A percentile compares a stretch with the other conserved stretches of the same genome.
Conservation (phyloP, 2,888 invertebrate genomes). For the Epirrhoe alternata region DNA sequence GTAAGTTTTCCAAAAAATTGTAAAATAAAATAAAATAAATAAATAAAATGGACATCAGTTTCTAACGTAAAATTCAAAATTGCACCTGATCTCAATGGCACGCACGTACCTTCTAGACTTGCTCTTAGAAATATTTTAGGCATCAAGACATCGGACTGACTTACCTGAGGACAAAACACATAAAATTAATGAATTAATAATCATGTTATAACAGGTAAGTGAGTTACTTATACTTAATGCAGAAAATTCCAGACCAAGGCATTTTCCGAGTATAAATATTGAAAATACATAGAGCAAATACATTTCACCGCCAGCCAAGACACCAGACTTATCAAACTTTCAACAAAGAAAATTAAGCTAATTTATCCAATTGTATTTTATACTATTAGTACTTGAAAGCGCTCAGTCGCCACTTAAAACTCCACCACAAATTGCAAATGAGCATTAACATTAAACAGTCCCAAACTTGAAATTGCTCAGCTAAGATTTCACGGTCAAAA, state of each 20-base stretch:
- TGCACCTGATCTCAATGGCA: neutral
- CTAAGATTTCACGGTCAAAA: slow-evolving; percentile 48
- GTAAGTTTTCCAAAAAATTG: too few species aligned
- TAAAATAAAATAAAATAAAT: too few species aligned
- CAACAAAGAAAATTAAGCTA: slow-evolving; percentile 24
- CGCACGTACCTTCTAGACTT: slow-evolving; percentile 9
- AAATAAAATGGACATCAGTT: too few species aligned
- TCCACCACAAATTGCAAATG: slow-evolving; percentile 41
- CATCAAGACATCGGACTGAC: neutral
- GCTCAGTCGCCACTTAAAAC: slow-evolving; percentile 36
- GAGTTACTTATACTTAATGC: neutral
- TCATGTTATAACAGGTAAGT: neutral
- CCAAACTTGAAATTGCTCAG: slow-evolving; percentile 35
- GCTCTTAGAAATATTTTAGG: slow-evolving; percentile 13
- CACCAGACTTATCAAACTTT: slow-evolving; percentile 22
- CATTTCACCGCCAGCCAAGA: slow-evolving; percentile 1
- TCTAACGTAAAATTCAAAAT: neutral
- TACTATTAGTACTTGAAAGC: slow-evolving; percentile 18
- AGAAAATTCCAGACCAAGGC: neutral
- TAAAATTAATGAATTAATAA: neutral
- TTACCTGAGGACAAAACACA: slow-evolving; percentile 26
- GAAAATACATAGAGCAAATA: neutral
- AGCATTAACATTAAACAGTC: slow-evolving; percentile 39
- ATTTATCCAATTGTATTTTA: slow-evolving; percentile 27
- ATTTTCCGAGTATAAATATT: neutral